Evolutionary conservation across 2,797 vertebrate species (phyloP), one percentile per base, ranked within the genome.

Genomic region (Selene dorsalis): DNA sequence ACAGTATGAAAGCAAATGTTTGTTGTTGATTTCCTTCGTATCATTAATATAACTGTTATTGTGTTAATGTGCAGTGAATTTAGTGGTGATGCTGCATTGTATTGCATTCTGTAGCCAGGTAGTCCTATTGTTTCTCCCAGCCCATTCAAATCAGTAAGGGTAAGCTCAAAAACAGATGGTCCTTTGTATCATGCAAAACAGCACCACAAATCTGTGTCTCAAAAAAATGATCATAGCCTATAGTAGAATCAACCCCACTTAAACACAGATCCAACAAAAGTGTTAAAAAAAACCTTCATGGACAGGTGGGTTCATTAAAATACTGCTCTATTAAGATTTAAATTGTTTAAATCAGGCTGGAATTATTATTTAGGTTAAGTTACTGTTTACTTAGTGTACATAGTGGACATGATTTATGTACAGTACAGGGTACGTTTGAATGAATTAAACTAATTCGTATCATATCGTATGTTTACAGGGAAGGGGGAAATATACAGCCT

Each of bases 1-100:
- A 73, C 32, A 57, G 22, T 47, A 61, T 77, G 3, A 84, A 85
- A 75, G 0, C 3, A 73, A 16, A 39, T 82, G 3, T 70, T 62
- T 75, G 28, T 66, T 62, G 12, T 41, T 60, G 24, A 57, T 18
- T 61, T 4, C 1, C 41, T 73, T 68, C 65, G 69, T 14, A 16
- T 62, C 22, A 13, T 13, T 13, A 9, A 28, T 30, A 16, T 53
- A 55, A 18, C 48, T 57, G 7, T 38, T 35, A n/a, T 26, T 68
- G n/a, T n/a, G n/a, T n/a, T n/a, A n/a, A n/a, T n/a, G n/a, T n/a
- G n/a, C n/a, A n/a, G n/a, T n/a, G 50, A 12, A 52, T 52, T 12
- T 52, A 24, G 50, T 48, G 48, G 9, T 50, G 20, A 9, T 22
- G 48, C 13, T 24, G n/a, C 10, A 24, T 11, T 52, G 50, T 11